Base-by-base conservation (phyloP, 1,140 invertebrate genomes). In the Berghia stephanieae region DNA sequence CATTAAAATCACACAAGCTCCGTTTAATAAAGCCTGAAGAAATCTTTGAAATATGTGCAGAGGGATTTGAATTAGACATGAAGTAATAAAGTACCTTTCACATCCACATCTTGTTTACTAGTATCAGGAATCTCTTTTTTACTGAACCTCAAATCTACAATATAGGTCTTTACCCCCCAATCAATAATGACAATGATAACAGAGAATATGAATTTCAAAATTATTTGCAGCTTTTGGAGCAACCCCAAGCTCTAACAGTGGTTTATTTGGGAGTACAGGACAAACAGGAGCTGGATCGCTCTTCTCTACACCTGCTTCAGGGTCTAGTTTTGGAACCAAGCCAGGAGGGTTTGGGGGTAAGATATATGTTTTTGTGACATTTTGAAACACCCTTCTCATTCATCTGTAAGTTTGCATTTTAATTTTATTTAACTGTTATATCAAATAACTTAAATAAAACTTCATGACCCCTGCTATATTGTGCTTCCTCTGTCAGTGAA, bases 251-350 rank as follows among this genome's bases (percentile, higher is more conserved):
- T 24, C 38, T 5, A 44, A 63, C 0, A 31, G 5, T 27, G 42
- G 74, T 34, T 52, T 76, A 34, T 76, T 76, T 76, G 74, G 74
- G 2, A 36, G 70, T 63, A 57, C 82, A 79, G 55, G 66, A 74
- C 16, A 74, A 55, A 78, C 78, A 43, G 78, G 78, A 21, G 75
- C 72, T 24, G 69, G 79, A 13, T 80, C 84, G 21, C 73, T 86
- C 16, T 86, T 86, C 76, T 80, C 83, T 24, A 83, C 83, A 74
- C 85, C 85, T 69, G 73, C 80, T 6, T 78, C 79, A 5, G 80
- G 63, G 10, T 80, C 75, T 73, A 80, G 81, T 16, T 87, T 87
- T 83, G 85, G 85, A n/a, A 44, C 82, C 16, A 82, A 82, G 73
- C 73, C 82, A 31, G 71, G 80, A 60, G 79, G 74, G 76, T 86